Evolutionary conservation across 2,113 vertebrate genomes (phyloP).

Genomic region (Casuarius casuarius): DNA sequence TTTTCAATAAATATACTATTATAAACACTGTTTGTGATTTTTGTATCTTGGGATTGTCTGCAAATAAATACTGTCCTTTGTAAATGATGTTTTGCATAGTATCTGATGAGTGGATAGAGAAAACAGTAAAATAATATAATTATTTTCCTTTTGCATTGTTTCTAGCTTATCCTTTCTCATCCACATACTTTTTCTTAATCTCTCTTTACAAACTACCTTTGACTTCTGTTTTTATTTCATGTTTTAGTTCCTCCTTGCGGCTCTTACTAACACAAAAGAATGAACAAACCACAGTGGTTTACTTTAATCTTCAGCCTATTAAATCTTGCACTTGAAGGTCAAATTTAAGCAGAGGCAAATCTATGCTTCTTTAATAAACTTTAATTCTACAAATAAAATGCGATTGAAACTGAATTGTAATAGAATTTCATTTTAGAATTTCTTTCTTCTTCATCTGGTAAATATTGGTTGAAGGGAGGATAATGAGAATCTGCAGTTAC

Average conservation of each 20-base stretch:
- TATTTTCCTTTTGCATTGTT: neutral
- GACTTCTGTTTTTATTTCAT: neutral
- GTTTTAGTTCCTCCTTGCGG: neutral
- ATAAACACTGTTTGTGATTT: neutral
- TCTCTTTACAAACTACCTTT: neutral
- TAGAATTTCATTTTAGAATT: constrained; percentile 17
- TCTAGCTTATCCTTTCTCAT: neutral
- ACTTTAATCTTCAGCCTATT: constrained; percentile 50
- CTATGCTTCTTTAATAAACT: constrained; percentile 48
- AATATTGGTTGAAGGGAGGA: neutral
- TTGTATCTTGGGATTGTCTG: neutral
- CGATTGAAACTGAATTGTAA: constrained; percentile 33
- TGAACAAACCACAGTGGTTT: neutral
- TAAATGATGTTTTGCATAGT: neutral
- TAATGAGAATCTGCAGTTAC: constrained; percentile 47
- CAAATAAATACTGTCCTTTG: neutral
- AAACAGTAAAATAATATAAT: neutral
- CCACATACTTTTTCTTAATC: neutral
- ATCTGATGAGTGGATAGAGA: neutral
- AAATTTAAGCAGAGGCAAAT: constrained; percentile 57
- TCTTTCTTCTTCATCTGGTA: constrained; percentile 38
- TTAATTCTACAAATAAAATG: constrained; percentile 44
- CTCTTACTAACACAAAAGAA: neutral
- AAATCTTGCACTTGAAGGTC: constrained; percentile 67
- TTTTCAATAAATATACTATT: neutral